These are phyloP conservation scores for Littorina saxatilis DNA, from an alignment of 1,140 invertebrate genomes.

Conservation along the genomic window DNA sequence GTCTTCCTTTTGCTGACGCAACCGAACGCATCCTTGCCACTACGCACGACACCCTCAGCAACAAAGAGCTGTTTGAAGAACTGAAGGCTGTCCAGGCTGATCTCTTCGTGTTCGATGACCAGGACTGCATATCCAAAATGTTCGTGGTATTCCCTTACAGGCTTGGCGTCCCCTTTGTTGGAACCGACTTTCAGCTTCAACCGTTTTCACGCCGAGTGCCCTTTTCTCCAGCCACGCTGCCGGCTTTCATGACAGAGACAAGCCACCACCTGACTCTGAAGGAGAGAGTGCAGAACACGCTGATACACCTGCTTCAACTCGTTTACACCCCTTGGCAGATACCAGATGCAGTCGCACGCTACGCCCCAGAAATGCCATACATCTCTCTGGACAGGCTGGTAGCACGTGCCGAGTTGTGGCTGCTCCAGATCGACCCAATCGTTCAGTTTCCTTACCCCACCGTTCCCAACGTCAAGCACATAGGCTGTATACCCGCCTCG, in stretches of 20 bases:
- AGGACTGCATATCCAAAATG: not conserved
- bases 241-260: not conserved
- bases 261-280: constrained; percentile 8
- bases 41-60: constrained; percentile 19
- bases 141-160: no score
- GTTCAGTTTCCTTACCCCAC: constrained; percentile 46
- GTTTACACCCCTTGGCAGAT: not conserved
- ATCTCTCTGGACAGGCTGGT: constrained; percentile 20
- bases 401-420: constrained; percentile 35
- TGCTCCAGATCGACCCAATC: constrained; percentile 44
- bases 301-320: not conserved
- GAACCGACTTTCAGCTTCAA: not conserved
- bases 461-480: constrained; percentile 50
- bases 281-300: constrained; percentile 12
- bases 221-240: constrained; percentile 5
- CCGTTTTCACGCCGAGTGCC: constrained; percentile 1
- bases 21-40: not conserved
- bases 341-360: not conserved
- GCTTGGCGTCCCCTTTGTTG: constrained; percentile 37
- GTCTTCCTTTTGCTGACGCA: not conserved
- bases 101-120: constrained; percentile 39
- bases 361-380: constrained; percentile 37
- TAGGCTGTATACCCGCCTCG: constrained; percentile 44
- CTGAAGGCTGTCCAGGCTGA: constrained; percentile 31
- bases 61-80: constrained; percentile 12